Evolutionary conservation across 2,797 vertebrate genomes (phyloP).

Genomic region (Catharus ustulatus): DNA sequence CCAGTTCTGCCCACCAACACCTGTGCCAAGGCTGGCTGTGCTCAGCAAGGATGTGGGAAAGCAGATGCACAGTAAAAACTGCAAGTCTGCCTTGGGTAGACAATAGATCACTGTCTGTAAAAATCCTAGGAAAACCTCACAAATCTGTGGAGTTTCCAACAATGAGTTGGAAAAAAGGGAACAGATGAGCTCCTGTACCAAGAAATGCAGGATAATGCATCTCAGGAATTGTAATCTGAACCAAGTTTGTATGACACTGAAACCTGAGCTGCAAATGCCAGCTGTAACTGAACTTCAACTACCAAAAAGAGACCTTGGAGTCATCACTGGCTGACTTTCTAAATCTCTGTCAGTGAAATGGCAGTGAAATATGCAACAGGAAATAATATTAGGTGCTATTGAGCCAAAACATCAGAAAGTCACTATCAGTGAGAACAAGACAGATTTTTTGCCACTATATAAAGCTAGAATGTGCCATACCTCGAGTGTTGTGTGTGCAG

Average conservation of each 20-base stretch:
- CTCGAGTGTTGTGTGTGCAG: background rate
- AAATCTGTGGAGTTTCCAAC: background rate
- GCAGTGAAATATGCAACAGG: background rate
- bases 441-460: background rate
- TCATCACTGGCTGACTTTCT: background rate
- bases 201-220: background rate
- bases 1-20: background rate
- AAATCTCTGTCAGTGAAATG: background rate
- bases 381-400: background rate
- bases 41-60: background rate
- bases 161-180: background rate
- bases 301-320: background rate
- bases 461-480: background rate
- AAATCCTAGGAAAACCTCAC: background rate
- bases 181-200: background rate
- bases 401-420: background rate
- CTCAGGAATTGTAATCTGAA: background rate
- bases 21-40: background rate
- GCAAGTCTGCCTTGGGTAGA: background rate
- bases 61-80: background rate
- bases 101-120: background rate
- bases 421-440: background rate
- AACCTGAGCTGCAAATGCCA: background rate
- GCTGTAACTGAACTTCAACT: background rate
- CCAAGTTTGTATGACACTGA: background rate